Conservation (phyloP, 1,140 invertebrate genomes). For the Theocolax elegans region DNA sequence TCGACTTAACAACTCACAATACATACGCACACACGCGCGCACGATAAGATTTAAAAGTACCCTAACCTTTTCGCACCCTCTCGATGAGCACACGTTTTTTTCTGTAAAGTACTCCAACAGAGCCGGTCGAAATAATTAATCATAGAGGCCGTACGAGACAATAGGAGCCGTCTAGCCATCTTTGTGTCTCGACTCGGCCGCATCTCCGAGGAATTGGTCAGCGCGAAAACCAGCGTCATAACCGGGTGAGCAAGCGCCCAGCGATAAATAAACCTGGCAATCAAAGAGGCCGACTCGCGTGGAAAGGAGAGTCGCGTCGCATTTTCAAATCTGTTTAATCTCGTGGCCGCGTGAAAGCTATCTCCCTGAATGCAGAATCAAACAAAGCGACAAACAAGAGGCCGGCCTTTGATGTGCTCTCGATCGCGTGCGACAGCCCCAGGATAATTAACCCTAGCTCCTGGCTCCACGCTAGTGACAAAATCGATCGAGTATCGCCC, state of each 20-base stretch:
- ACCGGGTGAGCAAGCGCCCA: not conserved
- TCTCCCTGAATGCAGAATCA: conserved; percentile 66
- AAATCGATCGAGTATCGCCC: conserved; percentile 12
- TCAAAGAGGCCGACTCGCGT: no score
- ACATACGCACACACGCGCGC: no score
- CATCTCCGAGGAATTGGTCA: not conserved
- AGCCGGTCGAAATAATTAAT: no score
- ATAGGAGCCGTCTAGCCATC: no score
- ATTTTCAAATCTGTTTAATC: conserved; percentile 69
- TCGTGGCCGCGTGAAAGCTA: conserved; percentile 65
- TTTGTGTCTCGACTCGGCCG: not conserved
- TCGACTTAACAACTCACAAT: no score
- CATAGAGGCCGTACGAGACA: no score
- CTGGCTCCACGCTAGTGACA: not conserved
- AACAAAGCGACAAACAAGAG: conserved; percentile 68
- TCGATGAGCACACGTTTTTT: no score
- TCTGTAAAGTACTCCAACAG: no score
- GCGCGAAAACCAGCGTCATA: not conserved
- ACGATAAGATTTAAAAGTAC: no score
- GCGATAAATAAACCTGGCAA: not conserved
- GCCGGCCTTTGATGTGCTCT: conserved; percentile 55
- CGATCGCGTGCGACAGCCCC: conserved; percentile 44
- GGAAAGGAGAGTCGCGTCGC: conserved; percentile 18
- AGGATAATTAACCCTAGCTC: conserved; percentile 56
- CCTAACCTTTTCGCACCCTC: no score